Base-by-base conservation (phyloP, 2,888 invertebrate genomes). In the Julus scandinavius region DNA sequence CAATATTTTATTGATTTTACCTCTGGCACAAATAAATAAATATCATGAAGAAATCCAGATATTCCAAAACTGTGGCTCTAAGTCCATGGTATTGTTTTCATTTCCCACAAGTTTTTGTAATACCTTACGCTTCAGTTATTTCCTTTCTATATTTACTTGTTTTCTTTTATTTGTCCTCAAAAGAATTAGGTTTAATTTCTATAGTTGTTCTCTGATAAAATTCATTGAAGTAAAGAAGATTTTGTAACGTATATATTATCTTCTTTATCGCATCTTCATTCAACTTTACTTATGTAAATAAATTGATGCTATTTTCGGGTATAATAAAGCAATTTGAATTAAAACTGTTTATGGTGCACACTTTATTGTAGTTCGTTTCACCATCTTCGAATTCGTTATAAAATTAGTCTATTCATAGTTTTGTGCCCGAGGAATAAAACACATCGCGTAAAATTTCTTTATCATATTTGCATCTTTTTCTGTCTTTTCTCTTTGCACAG, bases 51-150 rank as follows among this genome's bases (percentile, higher is more conserved):
- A 72, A 72, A 80, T 3, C 7, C 15, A 80, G 13, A 80, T 80
- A 80, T 80, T 80, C 80, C 80, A 38, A 80, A 80, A 80, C 80
- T 80, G 80, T 80, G 80, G 80, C 80, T 80, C 80, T 80, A 80
- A 13, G 80, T 80, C 80, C 80, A 80, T 80, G 29, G 80, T 80
- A 38, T 80, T 38, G 72, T 72, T 38, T 15, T 80, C 63, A 80
- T 38, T 11, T 2, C 11, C 1, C 17, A 17, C 15, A 54, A 54
- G 54, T 3, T 54, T 54, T 15, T 54, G 50, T 50, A 50, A 1
- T 50, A 13, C 2, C 7, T 50, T 50, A 50, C 50, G 54, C 54
- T 54, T 54, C 54, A 54, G 54, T 54, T 54, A 54, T 54, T 49
- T 49, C 11, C 49, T 29, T 29, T 49, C 49, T 11, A 13, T 50